Evolutionary conservation across 2,888 invertebrate genomes (phyloP), one percentile per base, ranked within the genome.

Genomic region (Ophioninae sp.): DNA sequence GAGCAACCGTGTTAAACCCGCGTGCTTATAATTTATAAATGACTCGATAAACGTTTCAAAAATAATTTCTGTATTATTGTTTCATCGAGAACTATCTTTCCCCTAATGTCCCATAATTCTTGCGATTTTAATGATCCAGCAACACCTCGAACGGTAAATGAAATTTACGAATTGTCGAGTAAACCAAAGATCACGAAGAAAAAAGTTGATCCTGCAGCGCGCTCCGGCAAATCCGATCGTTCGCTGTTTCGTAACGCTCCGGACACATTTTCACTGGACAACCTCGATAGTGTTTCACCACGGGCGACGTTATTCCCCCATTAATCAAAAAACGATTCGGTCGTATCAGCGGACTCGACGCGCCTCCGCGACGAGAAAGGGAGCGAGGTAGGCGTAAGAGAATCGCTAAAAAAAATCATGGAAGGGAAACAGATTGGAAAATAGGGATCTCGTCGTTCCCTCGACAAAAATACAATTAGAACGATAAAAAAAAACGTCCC

Each of bases 361-460:
- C 84, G 78, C 82, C 75, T 68, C 79, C 67, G 41, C 6, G 77
- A 81, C 56, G 72, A 68, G 57, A 30, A 30, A 30, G 56, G 44
- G 62, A 77, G 13, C 50, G 50, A 30, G 30, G 3, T 30, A 13
- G 13, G 17, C 17, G 17, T 50, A 75, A 62, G 62, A 73, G 44
- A 21, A 7, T 59, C 7, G 39, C 50, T 50, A 64, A 78, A 65
- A 76, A 82, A 78, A 79, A 64, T 74, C 61, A 7, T 23, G 30
- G 23, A 50, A 73, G 72, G 74, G 75, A 44, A 50, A 62, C n/a
- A 67, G 44, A 67, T n/a, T 61, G 70, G 77, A 17, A 17, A 65
- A 72, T 78, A 75, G 20, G 67, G 72, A 83, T 67, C 83, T 83
- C 77, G 83, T 77, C 80, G 78, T 56, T 37, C 62, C 23, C 13